These are phyloP conservation scores for Neodontobutis hainanensis DNA, from an alignment of 2,113 vertebrate species.

Conservation along the genomic window DNA sequence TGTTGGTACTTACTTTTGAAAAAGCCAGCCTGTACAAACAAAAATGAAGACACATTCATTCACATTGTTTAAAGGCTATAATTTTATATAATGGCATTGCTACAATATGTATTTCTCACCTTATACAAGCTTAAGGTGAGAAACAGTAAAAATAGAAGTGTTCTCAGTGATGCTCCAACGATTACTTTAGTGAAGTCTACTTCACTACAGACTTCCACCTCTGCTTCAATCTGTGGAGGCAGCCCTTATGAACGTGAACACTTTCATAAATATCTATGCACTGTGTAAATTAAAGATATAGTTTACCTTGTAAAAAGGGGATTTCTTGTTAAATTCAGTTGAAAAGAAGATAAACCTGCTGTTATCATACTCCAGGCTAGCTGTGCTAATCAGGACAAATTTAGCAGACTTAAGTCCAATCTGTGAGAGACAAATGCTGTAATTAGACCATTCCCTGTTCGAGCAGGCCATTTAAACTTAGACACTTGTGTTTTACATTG, in stretches of 20 bases:
- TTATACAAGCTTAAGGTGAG: slow-evolving; percentile 77
- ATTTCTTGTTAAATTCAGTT: slow-evolving; percentile 44
- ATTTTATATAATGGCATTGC: neutral
- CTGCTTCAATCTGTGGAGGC: slow-evolving; percentile 66
- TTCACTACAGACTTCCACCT: slow-evolving; percentile 75
- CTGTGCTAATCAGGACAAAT: slow-evolving; percentile 70
- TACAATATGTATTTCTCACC: slow-evolving; percentile 54
- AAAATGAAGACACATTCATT: neutral
- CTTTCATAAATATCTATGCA: neutral
- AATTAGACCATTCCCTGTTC: too few relatives aligned
- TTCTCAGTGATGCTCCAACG: slow-evolving; percentile 77
- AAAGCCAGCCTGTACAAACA: slow-evolving; percentile 80
- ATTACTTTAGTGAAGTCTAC: slow-evolving; percentile 71
- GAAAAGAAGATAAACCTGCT: slow-evolving; percentile 73
- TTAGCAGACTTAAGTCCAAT: slow-evolving; percentile 60
- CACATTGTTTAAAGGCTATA: neutral
- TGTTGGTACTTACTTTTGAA: slow-evolving; percentile 83
- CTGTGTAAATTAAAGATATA: neutral
- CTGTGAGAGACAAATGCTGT: slow-evolving; percentile 32
- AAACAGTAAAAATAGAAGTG: slow-evolving; percentile 76
- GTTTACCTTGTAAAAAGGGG: slow-evolving; percentile 72
- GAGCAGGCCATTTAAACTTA: neutral
- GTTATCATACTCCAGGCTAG: slow-evolving; percentile 74
- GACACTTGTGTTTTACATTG: neutral
- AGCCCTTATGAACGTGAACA: neutral